Base-by-base conservation (phyloP, 2,113 vertebrate genomes). In the Callipepla squamata region DNA sequence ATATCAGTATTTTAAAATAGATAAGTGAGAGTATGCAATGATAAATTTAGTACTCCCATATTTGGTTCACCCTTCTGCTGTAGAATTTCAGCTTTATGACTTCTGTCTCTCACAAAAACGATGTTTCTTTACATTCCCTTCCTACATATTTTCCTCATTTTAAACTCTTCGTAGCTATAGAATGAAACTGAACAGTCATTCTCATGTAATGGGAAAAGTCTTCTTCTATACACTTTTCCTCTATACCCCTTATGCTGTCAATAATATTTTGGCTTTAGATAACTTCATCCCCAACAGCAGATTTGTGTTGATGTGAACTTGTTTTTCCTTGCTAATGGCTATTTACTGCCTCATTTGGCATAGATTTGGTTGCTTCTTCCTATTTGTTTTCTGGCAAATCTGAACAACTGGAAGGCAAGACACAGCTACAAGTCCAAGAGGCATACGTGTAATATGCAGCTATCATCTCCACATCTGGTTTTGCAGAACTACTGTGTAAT, bases 381-480 rank as follows among this genome's bases (percentile, higher is more conserved):
- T 77, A 13, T 30, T 61, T 7, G 9, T 83, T 75, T 83, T 70
- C 28, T 67, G 51, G 10, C 5, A 84, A 50, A 57, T 26, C 15
- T 62, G 28, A 48, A 70, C 18, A 42, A 2, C 42, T 83, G 65
- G 14, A 84, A 83, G 0, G 19, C 8, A 34, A 90, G 34, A 42
- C 15, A 36, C 0, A 0, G 77, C 18, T 85, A 82, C 53, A 30
- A 28, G 45, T 70, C 26, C 47, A 51, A 78, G n/a, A 32, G 18
- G 22, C 36, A 51, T 51, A 21, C 28, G 26, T 51, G 18, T 51
- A 38, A 28, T 51, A 30, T 36, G 9, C 15, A 80, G 36, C 55
- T 82, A 44, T 40, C 25, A 25, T 75, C 4, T 69, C n/a, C 18
- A 34, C 47, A 40, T 75, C 42, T 7, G 0, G 0, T 51, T 81